These are phyloP conservation scores for Barnardius zonarius DNA, from an alignment of 2,113 vertebrate genomes.

Conservation along the genomic window DNA sequence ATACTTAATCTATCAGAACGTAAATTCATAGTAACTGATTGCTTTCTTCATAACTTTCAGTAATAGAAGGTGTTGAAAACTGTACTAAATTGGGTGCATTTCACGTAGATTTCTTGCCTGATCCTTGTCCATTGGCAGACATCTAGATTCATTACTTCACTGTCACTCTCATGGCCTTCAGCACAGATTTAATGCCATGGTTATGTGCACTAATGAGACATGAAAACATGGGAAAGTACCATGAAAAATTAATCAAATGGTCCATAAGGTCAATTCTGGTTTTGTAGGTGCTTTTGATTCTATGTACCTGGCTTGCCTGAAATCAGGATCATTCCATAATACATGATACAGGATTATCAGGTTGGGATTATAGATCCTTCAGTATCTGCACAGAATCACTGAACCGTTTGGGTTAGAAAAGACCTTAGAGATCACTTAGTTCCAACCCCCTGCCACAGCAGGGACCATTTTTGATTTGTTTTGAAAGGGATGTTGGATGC, in stretches of 20 bases:
- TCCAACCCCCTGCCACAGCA: neutral
- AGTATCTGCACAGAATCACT: neutral
- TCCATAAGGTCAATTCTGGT: neutral
- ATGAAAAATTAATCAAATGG: neutral
- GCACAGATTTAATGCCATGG: neutral
- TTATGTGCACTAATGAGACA: neutral
- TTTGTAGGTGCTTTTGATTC: neutral
- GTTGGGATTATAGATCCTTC: neutral
- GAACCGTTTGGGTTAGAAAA: neutral
- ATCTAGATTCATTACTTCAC: neutral
- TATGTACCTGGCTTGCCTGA: neutral
- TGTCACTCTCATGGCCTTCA: neutral
- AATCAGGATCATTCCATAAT: neutral
- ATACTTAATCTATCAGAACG: neutral
- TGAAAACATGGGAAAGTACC: neutral
- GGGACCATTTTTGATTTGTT: neutral
- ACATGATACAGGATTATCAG: neutral
- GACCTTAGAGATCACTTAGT: neutral
- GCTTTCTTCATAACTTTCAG: neutral
- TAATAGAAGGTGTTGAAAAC: neutral
- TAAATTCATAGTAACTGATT: neutral
- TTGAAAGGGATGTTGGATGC: neutral
- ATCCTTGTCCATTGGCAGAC: neutral
- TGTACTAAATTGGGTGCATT: neutral
- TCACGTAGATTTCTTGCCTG: neutral